Base-by-base conservation (phyloP, 1,140 invertebrate species). In the Micrasema longulum region DNA sequence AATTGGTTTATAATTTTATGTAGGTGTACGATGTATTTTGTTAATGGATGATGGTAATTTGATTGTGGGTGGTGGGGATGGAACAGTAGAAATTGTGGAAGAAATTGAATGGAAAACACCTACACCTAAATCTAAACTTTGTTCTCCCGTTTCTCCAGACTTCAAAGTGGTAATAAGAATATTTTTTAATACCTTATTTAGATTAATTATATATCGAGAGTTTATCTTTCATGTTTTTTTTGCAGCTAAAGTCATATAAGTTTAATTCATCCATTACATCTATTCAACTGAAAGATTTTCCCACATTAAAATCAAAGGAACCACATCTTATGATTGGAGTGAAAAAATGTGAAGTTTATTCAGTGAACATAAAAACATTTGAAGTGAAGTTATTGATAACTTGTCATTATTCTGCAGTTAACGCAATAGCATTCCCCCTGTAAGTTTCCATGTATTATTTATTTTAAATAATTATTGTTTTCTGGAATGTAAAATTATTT, bases 361-460 rank as follows among this genome's bases (percentile, higher is more conserved):
- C 88, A 41, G 88, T 97, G 12, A 88, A 91, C 77, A 79, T 92
- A n/a, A n/a, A n/a, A n/a, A 89, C 89, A 38, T 94, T 96, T 79
- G 81, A 87, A 1, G 84, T 88, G 0, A 88, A 89, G 45, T 83
- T 97, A 2, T 80, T 94, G 0, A 85, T 93, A 31, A 96, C 95
- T 0, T 95, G 93, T 77, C 95, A 97, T 77, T 91, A 89, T 0
- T 88, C 88, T 62, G 83, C 90, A 0, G 91, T 98, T 69, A 93
- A 94, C 77, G 91, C 93, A 77, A 84, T 97, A 36, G 88, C 89
- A 6, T 97, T 97, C 82, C 94, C 96, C 31, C 85, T 87, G 93
- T 95, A 86, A 87, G 88, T 81, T 36, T 14, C 18, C n/a, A 6
- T 57, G 26, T 57, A 45, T 45, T 45, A 14, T 45, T 7, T n/a